A percentile compares a stretch with the other conserved stretches of the same genome.
phyloP scores from a whole-genome alignment of 2,113 vertebrate genomes.

The Oreocharis arfaki region DNA sequence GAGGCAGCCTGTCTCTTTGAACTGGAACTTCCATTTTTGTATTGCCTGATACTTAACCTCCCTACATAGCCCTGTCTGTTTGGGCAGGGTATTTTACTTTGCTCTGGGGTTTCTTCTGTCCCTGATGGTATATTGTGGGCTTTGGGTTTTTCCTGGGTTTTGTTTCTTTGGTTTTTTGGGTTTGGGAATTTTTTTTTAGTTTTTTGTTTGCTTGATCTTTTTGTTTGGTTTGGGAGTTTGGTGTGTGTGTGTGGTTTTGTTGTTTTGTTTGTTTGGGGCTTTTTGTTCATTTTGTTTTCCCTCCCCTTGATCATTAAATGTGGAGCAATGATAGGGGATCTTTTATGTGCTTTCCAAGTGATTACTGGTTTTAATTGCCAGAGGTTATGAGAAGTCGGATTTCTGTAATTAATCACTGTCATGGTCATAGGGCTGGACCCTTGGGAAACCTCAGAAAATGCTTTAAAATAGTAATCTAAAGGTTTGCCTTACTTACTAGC shows the following conservation, averaged over 20 bases:
- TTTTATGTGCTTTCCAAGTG: neutral
- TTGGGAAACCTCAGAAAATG: neutral
- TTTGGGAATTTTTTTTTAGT: no score
- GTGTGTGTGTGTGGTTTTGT: neutral
- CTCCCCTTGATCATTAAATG: neutral
- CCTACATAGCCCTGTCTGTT: neutral
- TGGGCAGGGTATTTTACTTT: neutral
- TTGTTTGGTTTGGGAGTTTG: no score
- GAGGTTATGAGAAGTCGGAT: neutral
- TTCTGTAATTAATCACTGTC: neutral
- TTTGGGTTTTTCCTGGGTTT: neutral
- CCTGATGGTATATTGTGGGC: neutral
- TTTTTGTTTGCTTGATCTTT: neutral
- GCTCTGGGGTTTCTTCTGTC: neutral
- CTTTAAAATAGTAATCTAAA: neutral
- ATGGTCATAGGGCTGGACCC: neutral
- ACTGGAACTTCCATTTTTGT: conserved; percentile 22
- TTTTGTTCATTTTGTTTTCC: neutral
- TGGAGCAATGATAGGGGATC: neutral
- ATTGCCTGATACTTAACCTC: neutral
- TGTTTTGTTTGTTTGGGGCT: fast-evolving
- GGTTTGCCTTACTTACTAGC: neutral
- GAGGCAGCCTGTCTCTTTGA: conserved; percentile 4
- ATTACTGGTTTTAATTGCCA: neutral
- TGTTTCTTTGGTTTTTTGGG: neutral